Conservation (phyloP, 1,140 invertebrate species). For the Limonius californicus region DNA sequence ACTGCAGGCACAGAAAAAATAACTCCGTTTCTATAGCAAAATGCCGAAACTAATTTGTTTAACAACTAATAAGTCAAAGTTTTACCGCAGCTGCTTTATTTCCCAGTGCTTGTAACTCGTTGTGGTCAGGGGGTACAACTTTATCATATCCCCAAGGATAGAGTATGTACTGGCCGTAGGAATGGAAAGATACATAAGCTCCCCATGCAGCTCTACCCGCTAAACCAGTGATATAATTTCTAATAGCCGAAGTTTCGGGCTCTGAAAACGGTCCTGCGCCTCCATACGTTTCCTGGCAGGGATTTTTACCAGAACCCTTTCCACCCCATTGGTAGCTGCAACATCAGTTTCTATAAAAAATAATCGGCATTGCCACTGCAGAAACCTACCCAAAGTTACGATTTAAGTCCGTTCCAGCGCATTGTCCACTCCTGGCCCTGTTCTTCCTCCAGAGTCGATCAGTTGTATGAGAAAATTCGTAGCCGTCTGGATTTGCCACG, state of each 20-base stretch:
- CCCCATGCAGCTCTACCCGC: conserved; percentile 54
- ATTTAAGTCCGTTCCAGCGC: conserved; percentile 76
- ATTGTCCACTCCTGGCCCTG: conserved; percentile 56
- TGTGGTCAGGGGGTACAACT: conserved; percentile 63
- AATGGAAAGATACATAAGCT: conserved; percentile 81
- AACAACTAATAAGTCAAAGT: too few species aligned
- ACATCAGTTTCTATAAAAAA: not conserved
- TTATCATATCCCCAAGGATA: conserved; percentile 81
- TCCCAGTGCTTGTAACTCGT: conserved; percentile 66
- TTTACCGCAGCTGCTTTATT: conserved; percentile 60
- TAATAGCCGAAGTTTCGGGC: conserved; percentile 76
- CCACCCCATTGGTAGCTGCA: conserved; percentile 71
- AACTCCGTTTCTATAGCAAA: too few species aligned
- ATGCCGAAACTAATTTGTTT: too few species aligned
- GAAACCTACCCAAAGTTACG: conserved; percentile 67
- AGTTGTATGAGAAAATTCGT: conserved; percentile 71
- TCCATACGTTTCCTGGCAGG: conserved; percentile 86
- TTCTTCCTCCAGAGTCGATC: conserved; percentile 85
- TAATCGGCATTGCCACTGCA: not conserved
- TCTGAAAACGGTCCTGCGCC: conserved; percentile 88
- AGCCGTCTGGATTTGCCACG: conserved; percentile 83
- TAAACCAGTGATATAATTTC: conserved; percentile 54
- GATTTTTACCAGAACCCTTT: conserved; percentile 78
- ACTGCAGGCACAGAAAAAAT: too few species aligned
- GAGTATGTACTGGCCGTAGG: conserved; percentile 84